These are phyloP conservation scores for Phenganax marumi DNA, from an alignment of 92 coral and sea anemone species.

Conservation along the genomic window DNA sequence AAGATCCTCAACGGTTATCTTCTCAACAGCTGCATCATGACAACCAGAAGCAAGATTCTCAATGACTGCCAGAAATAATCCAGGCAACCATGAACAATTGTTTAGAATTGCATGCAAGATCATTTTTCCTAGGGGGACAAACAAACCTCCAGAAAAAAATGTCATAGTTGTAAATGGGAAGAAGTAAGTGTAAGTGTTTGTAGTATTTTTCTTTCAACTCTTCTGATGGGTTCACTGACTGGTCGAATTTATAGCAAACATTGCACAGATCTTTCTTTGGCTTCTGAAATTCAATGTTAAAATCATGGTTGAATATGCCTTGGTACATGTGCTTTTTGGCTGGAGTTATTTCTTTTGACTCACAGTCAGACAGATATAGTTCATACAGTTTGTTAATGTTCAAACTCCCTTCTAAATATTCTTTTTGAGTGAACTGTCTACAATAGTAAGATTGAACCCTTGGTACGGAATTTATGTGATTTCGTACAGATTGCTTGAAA, in stretches of 20 bases:
- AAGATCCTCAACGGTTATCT: slow-evolving; percentile 34
- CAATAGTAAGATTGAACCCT: not conserved
- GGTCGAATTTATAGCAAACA: not conserved
- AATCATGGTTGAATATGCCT: not conserved
- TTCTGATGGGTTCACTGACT: not conserved
- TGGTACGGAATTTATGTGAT: not conserved
- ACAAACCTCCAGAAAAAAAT: slow-evolving; percentile 43
- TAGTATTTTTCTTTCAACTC: slow-evolving; percentile 5
- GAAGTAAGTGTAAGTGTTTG: slow-evolving; percentile 13
- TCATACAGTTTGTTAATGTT: not conserved
- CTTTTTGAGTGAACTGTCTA: not conserved
- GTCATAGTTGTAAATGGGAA: slow-evolving; percentile 44
- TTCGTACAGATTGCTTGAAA: not conserved
- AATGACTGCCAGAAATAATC: slow-evolving; percentile 42
- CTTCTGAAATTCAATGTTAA: slow-evolving; percentile 3
- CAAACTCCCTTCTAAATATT: not conserved
- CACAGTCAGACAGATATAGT: not conserved
- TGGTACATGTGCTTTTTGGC: not conserved
- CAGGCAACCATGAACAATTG: slow-evolving; percentile 38
- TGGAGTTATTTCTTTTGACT: not conserved
- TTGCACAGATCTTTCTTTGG: slow-evolving; percentile 1
- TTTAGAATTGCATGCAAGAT: slow-evolving; percentile 39
- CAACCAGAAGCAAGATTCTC: slow-evolving; percentile 20
- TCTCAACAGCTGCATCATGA: slow-evolving; percentile 38
- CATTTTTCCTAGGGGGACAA: slow-evolving; percentile 35